Evolutionary conservation across 30 jellyfish, hydroid and myxozoan genomes (phyloP), one percentile per base, ranked within the genome.

Genomic region (Hydractinia echinata): DNA sequence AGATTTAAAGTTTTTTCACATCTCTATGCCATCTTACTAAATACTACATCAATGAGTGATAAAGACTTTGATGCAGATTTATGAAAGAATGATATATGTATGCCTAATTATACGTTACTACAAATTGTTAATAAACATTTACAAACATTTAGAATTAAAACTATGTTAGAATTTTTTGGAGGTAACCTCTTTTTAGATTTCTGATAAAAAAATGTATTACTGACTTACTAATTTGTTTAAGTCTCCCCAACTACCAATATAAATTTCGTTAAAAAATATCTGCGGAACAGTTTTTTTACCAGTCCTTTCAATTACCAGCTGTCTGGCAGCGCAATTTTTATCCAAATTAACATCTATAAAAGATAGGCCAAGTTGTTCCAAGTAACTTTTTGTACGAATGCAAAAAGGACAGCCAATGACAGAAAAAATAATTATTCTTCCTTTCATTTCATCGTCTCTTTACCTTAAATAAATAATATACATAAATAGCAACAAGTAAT

Each of bases 241-340:
- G 39, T 89, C 89, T 55, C 72, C 62, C 89, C 88, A 89, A 44
- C 97, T 95, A 53, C 97, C 97, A 71, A 89, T 62, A 61, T 89
- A 89, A 11, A 49, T 76, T 55, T 66, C 90, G 76, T 89, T 89
- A 81, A 89, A 89, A 52, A 89, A 89, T n/a, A 89, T 84, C 62
- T 89, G 97, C 0, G 97, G 97, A 14, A 89, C 97, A 4, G 97
- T 89, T 82, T 89, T 89, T 49, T 76, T 84, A 55, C 97, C 95
- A 13, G 97, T 89, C 49, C 73, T 73, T 44, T 84, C 95, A 61
- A 89, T 85, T 86, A 89, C 81, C 10, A 54, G 52, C 52, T 81
- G 76, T 62, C 97, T 66, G 8, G 91, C 95, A n/a, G 66, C 74
- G 10, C 73, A 67, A 62, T 53, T 51, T 56, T 76, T 79, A 71